Base-by-base conservation (phyloP, 2,888 invertebrate species). In the Drosophila suboccidentalis region DNA sequence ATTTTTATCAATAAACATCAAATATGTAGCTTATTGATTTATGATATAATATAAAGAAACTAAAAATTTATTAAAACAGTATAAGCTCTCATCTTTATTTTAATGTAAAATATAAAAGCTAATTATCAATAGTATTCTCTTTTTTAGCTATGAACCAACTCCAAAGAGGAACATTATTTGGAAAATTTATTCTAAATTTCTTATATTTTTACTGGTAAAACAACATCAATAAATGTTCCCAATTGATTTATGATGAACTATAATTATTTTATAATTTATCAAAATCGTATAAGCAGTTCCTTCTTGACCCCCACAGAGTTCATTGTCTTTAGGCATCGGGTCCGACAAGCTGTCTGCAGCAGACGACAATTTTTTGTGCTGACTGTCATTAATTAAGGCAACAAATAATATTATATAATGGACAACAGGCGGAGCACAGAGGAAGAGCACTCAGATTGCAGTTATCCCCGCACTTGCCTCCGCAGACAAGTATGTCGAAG, bases 311-410 rank as follows among this genome's bases (percentile, higher is more conserved):
- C 13, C 8, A 5, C n/a, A 29, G 32, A 69, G 89, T 80, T 88
- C 67, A 83, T 78, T 75, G 78, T 54, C 70, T 71, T 49, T 29
- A 34, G 11, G 17, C 34, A 29, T 22, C 34, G 36, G 47, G 57
- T 58, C 64, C 34, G 64, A 69, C 50, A 43, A 67, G 62, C 64
- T 51, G 53, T 26, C 53, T 41, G 19, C 44, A 41, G 59, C 57
- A 47, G 38, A 9, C 15, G 55, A 15, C 36, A 46, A 15, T 26
- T 66, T 75, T 71, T 71, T 70, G 15, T 62, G 80, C 70, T 75
- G 78, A 72, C 80, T 62, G n/a, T 75, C 70, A 82, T 86, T 83
- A 80, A 84, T 83, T 75, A 73, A 82, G 53, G 43, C 71, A 55
- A 50, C 75, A 75, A 75, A 80, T 66, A 75, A 63, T 36, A 4